These are phyloP conservation scores for Drosophila yakuba DNA, from an alignment of 1,140 invertebrate species.

Conservation along the genomic window DNA sequence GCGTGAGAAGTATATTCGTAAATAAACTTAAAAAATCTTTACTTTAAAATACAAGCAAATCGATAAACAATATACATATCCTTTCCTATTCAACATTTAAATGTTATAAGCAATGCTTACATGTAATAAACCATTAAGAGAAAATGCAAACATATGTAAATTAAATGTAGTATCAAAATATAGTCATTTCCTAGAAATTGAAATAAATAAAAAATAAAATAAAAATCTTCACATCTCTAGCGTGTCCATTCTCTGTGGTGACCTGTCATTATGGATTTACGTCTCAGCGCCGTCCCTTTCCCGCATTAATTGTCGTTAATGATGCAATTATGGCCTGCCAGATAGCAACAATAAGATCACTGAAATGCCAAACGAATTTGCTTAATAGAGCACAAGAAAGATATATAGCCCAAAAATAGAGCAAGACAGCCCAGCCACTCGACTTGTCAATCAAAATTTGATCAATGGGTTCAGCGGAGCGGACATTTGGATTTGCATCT, in stretches of 20 bases:
- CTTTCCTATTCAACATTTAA: no score
- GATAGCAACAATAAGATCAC: constrained; percentile 42
- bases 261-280: constrained; percentile 46
- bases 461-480: constrained; percentile 42
- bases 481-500: constrained; percentile 3
- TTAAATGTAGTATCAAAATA: no score
- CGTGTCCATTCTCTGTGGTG: constrained; percentile 24
- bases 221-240: not conserved
- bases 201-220: no score
- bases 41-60: no score
- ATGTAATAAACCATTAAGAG: no score
- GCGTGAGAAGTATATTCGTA: not conserved
- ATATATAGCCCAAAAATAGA: constrained; percentile 28
- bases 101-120: no score
- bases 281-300: not conserved
- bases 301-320: constrained; percentile 47
- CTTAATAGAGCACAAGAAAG: constrained; percentile 46
- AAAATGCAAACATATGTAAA: no score
- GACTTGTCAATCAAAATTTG: constrained; percentile 49
- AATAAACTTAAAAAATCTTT: no score
- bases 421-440: constrained; percentile 30
- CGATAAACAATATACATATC: no score
- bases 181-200: no score
- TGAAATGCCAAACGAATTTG: constrained; percentile 47
- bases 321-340: constrained; percentile 42